Percentiles rank a stretch among this genome's conserved stretches.
phyloP scores from a whole-genome alignment of 1,140 invertebrate species.

The Nautilus pompilius region DNA sequence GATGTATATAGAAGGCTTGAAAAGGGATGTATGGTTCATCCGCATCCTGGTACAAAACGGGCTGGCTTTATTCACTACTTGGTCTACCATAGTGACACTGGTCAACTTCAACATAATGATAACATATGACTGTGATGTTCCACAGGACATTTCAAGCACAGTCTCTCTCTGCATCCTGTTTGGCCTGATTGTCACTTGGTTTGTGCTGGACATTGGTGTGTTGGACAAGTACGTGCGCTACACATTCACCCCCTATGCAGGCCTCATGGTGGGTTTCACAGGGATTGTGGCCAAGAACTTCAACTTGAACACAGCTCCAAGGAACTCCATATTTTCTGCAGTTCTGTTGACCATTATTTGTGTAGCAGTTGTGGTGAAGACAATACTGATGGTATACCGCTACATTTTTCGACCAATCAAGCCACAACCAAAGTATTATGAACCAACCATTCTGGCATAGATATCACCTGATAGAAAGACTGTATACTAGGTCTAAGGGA shows the following conservation, averaged over 20 bases:
- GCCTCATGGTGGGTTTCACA: conserved; percentile 30
- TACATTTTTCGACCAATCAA: no score
- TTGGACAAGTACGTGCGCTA: conserved; percentile 41
- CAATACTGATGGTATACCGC: conserved; percentile 23
- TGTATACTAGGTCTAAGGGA: no score
- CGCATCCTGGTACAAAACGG: conserved; percentile 49
- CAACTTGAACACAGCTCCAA: neutral
- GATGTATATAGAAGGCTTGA: conserved; percentile 1
- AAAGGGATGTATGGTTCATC: conserved; percentile 34
- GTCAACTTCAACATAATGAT: conserved; percentile 36
- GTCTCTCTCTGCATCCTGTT: conserved; percentile 17
- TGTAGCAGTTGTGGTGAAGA: conserved; percentile 20
- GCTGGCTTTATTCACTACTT: conserved; percentile 43
- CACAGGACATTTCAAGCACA: conserved; percentile 2
- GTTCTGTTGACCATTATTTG: conserved; percentile 25
- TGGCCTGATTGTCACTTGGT: conserved; percentile 24
- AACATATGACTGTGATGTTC: conserved; percentile 10
- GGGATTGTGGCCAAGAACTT: conserved; percentile 35
- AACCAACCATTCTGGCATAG: no score
- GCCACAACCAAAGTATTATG: no score
- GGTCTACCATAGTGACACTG: conserved; percentile 44
- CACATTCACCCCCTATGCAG: conserved; percentile 39
- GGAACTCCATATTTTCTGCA: conserved; percentile 35
- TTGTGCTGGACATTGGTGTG: conserved; percentile 32
- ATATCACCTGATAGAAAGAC: no score